phyloP scores from a whole-genome alignment of 2,797 vertebrate genomes.

The Chiloscyllium punctatum region DNA sequence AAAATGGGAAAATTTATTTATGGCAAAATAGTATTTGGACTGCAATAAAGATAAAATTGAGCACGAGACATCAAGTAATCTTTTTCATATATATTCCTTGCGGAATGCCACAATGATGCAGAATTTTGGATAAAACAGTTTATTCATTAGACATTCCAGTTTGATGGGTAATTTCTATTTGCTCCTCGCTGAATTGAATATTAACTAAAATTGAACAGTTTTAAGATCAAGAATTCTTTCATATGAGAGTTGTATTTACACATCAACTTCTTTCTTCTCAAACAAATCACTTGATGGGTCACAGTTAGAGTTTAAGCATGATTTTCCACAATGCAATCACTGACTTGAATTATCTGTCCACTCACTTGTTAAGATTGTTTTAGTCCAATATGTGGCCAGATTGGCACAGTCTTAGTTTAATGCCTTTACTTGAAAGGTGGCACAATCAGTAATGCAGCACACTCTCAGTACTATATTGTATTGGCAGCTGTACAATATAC shows the following conservation, averaged over 20 bases:
- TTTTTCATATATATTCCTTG: background rate
- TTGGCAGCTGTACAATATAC: background rate
- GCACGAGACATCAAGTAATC: background rate
- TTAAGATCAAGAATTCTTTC: background rate
- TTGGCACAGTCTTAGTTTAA: background rate
- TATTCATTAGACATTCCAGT: background rate
- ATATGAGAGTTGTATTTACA: background rate
- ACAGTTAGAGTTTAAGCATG: background rate
- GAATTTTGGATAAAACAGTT: background rate
- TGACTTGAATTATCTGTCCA: background rate
- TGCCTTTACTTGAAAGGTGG: background rate
- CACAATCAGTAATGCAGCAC: background rate
- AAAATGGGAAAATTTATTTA: background rate
- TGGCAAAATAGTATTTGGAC: background rate
- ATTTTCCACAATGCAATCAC: background rate
- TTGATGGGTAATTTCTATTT: background rate
- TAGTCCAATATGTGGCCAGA: no score
- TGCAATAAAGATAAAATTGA: background rate
- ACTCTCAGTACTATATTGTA: background rate
- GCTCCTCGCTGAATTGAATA: background rate
- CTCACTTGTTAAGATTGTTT: no score
- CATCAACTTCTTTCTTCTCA: background rate
- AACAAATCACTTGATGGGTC: background rate
- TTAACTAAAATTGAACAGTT: background rate
- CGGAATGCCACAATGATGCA: background rate